Base-by-base conservation (phyloP, 2,113 vertebrate species). In the Perognathus longimembris region DNA sequence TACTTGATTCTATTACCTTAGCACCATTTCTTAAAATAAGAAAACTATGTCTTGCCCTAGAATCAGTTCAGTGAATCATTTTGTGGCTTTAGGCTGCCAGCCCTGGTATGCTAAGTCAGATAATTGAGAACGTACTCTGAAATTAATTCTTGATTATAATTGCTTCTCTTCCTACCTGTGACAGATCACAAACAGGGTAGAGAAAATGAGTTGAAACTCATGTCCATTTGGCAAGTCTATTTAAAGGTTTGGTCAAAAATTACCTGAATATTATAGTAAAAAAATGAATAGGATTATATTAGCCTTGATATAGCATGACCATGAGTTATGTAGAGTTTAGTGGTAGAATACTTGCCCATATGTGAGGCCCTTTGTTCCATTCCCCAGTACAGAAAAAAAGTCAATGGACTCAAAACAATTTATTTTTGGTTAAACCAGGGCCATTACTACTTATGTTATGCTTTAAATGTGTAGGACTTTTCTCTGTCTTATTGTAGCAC, bases 21-120 rank as follows among this genome's bases (percentile, higher is more conserved):
- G 42, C 61, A 94, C 64, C 73, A 6, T 79, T 94, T 94, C 83
- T 95, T 82, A 80, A 88, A 95, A 45, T 80, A 57, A 88, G n/a
- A 21, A 67, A 71, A 81, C 67, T 67, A 38, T 22, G 12, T 82
- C 64, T 95, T 77, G 66, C 45, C 66, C 45, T 81, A 76, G 59
- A 90, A 85, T 93, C 70, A 45, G 24, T 84, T 81, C 57, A 73
- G 76, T 78, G 40, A 66, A 80, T 87, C 26, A 64, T 87, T 81
- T 88, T 85, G 59, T 50, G 0, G 57, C 73, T 89, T 54, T 89
- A 40, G 92, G 38, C n/a, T 91, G 83, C 86, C 73, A 76, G 24
- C 12, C 24, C 69, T 91, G 22, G 7, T 30, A 6, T 78, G 17
- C 57, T 94, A 85, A 76, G 59, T 32, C 73, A 57, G 21, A 61